A percentile compares a stretch with the other conserved stretches of the same genome.
Conservation (phyloP, 1,140 invertebrate species). For the Drosophila tropicalis region DNA sequence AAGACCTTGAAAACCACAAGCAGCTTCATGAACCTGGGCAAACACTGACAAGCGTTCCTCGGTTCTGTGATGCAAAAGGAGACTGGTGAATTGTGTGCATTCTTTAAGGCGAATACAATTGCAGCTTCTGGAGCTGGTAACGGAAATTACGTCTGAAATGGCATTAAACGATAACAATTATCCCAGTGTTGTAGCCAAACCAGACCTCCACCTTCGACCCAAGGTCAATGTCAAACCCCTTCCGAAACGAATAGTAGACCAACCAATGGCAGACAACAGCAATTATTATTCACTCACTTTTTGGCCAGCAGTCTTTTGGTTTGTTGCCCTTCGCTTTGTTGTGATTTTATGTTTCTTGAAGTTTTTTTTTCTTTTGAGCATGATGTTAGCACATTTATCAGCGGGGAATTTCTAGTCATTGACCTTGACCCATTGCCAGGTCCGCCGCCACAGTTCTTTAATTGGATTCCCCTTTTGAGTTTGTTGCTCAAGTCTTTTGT, state of each 20-base stretch:
- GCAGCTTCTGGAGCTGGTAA: conserved; percentile 33
- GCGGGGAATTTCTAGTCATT: conserved; percentile 69
- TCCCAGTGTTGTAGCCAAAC: conserved; percentile 22
- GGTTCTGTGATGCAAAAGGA: conserved; percentile 51
- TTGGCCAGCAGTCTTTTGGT: conserved; percentile 52
- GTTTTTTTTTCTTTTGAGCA: conserved; percentile 22
- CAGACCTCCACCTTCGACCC: not conserved
- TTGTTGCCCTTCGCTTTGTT: conserved; percentile 74
- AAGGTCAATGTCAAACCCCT: conserved; percentile 48
- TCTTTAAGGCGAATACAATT: conserved; percentile 63
- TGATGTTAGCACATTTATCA: conserved; percentile 54
- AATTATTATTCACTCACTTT: conserved; percentile 80
- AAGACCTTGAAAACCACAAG: conserved; percentile 65
- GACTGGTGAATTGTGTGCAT: conserved; percentile 44
- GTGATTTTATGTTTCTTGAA: conserved; percentile 2
- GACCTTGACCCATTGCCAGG: conserved; percentile 65
- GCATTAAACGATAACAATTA: conserved; percentile 29
- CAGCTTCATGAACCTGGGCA: conserved; percentile 52
- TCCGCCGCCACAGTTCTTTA: conserved; percentile 42
- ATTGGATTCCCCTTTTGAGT: conserved; percentile 34
- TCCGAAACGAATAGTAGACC: conserved; percentile 26
- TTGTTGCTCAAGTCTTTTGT: conserved; percentile 69
- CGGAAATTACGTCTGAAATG: conserved; percentile 33
- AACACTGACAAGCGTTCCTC: conserved; percentile 59
- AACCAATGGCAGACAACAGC: conserved; percentile 46